Conservation (phyloP, 2,888 invertebrate species). For the Cylloceria caligata region DNA sequence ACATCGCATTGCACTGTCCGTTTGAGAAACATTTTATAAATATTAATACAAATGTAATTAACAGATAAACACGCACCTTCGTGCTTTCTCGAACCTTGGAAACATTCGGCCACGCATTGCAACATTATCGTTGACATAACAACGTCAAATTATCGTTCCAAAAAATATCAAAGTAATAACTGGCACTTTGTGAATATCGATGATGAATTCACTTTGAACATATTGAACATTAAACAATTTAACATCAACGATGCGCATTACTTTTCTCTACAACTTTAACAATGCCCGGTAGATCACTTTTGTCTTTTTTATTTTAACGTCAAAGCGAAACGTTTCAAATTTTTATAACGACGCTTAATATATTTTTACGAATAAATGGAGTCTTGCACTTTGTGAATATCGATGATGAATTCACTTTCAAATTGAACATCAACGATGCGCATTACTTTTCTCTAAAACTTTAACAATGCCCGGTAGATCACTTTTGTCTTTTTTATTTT, state of each 20-base stretch:
- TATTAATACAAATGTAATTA: not conserved
- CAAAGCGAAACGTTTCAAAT: not conserved
- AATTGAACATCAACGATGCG: conserved; percentile 7
- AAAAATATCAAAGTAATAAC: conserved; percentile 40
- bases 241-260: conserved; percentile 19
- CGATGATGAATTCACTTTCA: too few species aligned
- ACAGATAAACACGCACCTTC: conserved; percentile 56
- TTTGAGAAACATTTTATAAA: not conserved
- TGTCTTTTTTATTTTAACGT: not conserved
- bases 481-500: not conserved
- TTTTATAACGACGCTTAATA: not conserved
- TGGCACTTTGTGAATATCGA: not conserved
- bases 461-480: not conserved
- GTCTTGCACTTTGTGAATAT: too few species aligned
- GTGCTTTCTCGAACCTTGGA: conserved; percentile 71
- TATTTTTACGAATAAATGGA: too few species aligned
- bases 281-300: not conserved
- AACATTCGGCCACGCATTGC: conserved; percentile 74
- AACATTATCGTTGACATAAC: conserved; percentile 75
- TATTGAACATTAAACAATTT: too few species aligned
- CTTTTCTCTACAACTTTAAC: not conserved
- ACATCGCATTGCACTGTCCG: not conserved
- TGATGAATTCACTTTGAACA: not conserved
- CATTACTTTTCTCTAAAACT: not conserved
- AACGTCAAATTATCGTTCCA: conserved; percentile 57